Evolutionary conservation across 1,140 invertebrate species (phyloP).

Genomic region (Microplitis demolitor): DNA sequence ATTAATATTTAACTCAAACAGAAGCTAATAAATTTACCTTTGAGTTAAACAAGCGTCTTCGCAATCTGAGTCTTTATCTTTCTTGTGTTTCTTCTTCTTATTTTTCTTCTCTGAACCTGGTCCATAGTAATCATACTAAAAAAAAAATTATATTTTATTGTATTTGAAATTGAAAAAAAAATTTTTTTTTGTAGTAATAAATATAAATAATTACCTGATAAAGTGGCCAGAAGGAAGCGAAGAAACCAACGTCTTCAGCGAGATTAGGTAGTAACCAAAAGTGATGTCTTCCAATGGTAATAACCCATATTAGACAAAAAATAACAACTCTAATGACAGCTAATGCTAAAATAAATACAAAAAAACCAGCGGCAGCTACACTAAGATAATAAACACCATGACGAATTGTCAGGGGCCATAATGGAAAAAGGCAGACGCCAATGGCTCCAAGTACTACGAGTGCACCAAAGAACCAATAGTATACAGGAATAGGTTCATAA

Average conservation of each 20-base stretch:
- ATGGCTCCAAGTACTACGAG: slow-evolving; percentile 91
- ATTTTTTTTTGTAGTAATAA: background rate
- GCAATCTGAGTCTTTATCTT: slow-evolving; percentile 76
- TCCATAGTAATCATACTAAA: slow-evolving; percentile 79
- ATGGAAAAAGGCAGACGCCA: slow-evolving; percentile 94
- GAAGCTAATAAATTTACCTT: slow-evolving; percentile 39
- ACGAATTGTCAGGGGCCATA: slow-evolving; percentile 94
- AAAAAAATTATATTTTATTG: slow-evolving; percentile 27
- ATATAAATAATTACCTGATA: slow-evolving; percentile 76
- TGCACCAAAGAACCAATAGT: slow-evolving; percentile 94
- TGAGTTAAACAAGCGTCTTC: slow-evolving; percentile 59
- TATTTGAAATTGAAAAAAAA: background rate
- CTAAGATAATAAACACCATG: slow-evolving; percentile 97
- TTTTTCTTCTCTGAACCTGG: slow-evolving; percentile 65
- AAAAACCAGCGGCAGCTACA: slow-evolving; percentile 90
- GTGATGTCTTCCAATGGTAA: slow-evolving; percentile 89
- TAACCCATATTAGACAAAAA: slow-evolving; percentile 89
- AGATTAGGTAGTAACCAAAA: slow-evolving; percentile 98
- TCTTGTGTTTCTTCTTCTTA: slow-evolving; percentile 78
- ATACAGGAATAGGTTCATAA: slow-evolving; percentile 96
- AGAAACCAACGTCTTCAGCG: slow-evolving; percentile 98
- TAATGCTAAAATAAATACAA: slow-evolving; percentile 90
- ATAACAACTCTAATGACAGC: slow-evolving; percentile 88
- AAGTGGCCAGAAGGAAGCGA: slow-evolving; percentile 97
- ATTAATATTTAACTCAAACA: slow-evolving; percentile 1